These are phyloP conservation scores for Etheostoma perlongum DNA, from an alignment of 2,797 vertebrate species.

Conservation along the genomic window DNA sequence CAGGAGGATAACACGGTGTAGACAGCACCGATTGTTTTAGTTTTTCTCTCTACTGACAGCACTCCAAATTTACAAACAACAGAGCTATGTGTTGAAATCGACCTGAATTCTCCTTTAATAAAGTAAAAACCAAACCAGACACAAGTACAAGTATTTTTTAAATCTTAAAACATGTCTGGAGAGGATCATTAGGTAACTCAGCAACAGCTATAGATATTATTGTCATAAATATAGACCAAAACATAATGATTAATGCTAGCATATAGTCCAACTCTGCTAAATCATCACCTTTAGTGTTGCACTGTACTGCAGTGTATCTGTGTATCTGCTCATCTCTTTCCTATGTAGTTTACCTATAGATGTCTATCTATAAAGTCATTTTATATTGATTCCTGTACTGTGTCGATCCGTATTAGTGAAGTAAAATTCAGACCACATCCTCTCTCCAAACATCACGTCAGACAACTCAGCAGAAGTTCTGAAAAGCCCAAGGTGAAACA, in stretches of 20 bases:
- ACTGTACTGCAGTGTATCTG: not conserved
- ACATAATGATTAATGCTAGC: not conserved
- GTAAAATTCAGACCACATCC: conserved; percentile 38
- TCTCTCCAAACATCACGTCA: conserved; percentile 46
- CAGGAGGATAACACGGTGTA: too few relatives aligned
- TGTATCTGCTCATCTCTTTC: not conserved
- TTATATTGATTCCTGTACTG: not conserved
- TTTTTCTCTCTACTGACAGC: too few relatives aligned
- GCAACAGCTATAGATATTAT: not conserved
- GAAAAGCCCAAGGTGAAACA: conserved; percentile 67
- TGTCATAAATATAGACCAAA: not conserved
- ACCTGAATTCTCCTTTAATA: too few relatives aligned
- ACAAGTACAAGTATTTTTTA: not conserved
- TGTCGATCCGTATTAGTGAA: not conserved
- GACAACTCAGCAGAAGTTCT: conserved; percentile 52
- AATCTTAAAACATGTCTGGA: not conserved
- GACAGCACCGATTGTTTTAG: too few relatives aligned
- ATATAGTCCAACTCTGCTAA: not conserved
- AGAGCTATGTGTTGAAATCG: too few relatives aligned
- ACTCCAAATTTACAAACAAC: too few relatives aligned
- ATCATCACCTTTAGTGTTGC: not conserved
- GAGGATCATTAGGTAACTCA: not conserved
- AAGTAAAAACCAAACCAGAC: not conserved
- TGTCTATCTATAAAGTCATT: not conserved
- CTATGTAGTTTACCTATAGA: not conserved